A percentile compares a stretch with the other conserved stretches of the same genome.
These are phyloP conservation scores for Myodes glareolus DNA, from an alignment of 2,113 vertebrate genomes.

Conservation along the genomic window DNA sequence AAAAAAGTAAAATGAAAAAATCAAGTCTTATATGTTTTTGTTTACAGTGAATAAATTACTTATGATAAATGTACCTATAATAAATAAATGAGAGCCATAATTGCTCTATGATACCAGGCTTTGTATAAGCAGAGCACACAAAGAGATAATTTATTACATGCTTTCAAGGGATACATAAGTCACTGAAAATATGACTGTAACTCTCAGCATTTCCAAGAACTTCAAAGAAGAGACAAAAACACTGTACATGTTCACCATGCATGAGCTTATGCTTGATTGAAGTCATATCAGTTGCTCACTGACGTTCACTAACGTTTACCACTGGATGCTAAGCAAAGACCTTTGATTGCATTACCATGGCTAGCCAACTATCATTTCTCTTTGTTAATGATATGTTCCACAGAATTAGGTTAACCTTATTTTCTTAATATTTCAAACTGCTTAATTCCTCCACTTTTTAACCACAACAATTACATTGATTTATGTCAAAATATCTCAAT, in stretches of 20 bases:
- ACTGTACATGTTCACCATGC: neutral
- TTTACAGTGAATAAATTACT: neutral
- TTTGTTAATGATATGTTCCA: neutral
- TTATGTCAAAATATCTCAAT: conserved; percentile 16
- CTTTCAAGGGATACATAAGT: neutral
- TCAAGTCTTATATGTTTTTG: neutral
- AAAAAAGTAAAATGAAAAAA: neutral
- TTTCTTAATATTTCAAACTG: conserved; percentile 24
- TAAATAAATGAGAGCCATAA: neutral
- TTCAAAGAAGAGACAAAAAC: neutral
- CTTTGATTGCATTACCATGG: neutral
- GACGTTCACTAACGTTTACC: neutral
- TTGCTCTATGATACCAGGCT: neutral
- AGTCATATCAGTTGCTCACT: neutral
- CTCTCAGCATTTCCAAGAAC: conserved; percentile 28
- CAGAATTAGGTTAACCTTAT: neutral
- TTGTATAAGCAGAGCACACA: neutral
- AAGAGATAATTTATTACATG: neutral
- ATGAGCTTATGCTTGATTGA: neutral
- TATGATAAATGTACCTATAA: neutral
- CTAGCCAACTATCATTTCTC: conserved; percentile 2
- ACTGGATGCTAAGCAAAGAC: neutral
- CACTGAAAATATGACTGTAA: neutral
- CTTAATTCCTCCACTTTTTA: neutral
- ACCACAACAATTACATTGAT: neutral